Evolutionary conservation across 2,113 vertebrate species (phyloP).

Genomic region (Pseudonaja textilis): DNA sequence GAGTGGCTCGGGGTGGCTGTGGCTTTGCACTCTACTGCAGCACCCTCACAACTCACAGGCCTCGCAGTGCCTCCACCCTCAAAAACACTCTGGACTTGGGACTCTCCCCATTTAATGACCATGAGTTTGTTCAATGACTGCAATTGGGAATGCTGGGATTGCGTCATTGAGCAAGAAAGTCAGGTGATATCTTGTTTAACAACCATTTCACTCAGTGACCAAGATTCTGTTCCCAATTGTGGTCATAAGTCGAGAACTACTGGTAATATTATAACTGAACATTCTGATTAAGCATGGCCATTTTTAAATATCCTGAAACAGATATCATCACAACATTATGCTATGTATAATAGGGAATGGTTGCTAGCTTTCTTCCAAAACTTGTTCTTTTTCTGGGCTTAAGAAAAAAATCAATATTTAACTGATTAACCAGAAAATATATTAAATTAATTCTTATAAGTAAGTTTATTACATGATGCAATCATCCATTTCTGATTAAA

Average conservation of each 20-base stretch:
- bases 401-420: neutral
- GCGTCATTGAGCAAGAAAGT: neutral
- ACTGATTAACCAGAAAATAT: neutral
- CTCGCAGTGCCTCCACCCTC: neutral
- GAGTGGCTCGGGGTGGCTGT: neutral
- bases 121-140: neutral
- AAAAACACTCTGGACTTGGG: neutral
- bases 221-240: neutral
- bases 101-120: neutral
- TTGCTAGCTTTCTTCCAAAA: neutral
- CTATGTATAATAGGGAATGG: neutral
- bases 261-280: neutral
- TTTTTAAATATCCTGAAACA: neutral
- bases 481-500: neutral
- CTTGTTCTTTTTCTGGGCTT: neutral
- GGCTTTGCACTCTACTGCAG: neutral
- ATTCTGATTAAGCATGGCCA: neutral
- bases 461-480: neutral
- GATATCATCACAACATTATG: neutral
- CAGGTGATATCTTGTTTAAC: neutral
- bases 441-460: neutral
- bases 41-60: neutral
- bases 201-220: neutral
- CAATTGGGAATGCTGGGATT: neutral
- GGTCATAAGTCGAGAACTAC: neutral